Percentiles rank a stretch among this genome's conserved stretches.
Evolutionary conservation across 2,888 invertebrate species (phyloP).

Genomic region (Drosophila stalkeri): DNA sequence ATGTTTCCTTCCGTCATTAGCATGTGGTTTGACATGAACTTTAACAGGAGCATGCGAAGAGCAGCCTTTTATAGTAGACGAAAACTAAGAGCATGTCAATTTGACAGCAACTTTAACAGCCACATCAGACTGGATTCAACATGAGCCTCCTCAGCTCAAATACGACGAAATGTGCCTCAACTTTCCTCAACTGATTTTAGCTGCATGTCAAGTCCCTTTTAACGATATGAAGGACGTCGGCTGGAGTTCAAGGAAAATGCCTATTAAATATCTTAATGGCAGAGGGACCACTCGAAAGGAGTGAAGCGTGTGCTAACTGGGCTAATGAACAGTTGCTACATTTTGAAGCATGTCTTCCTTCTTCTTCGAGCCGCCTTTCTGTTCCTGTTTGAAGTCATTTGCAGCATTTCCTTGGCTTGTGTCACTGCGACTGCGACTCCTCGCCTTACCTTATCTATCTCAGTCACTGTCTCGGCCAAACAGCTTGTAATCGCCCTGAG

Average conservation of each 20-base stretch:
- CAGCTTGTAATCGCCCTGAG: slow-evolving; percentile 20
- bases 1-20: background rate
- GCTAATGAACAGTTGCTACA: slow-evolving; percentile 36
- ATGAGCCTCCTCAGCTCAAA: no score
- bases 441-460: slow-evolving; percentile 18
- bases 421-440: slow-evolving; percentile 13
- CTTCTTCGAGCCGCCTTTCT: background rate
- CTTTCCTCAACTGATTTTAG: background rate
- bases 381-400: slow-evolving; percentile 11
- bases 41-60: background rate
- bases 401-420: slow-evolving; percentile 15
- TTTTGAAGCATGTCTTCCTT: slow-evolving; percentile 12
- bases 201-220: background rate
- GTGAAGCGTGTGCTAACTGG: slow-evolving; percentile 22
- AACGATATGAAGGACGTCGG: background rate
- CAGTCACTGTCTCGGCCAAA: slow-evolving; percentile 7
- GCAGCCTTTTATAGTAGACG: no score
- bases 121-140: no score
- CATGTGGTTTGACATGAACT: background rate
- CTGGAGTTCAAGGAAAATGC: slow-evolving; percentile 8
- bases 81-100: background rate
- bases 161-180: no score
- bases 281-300: background rate
- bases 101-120: background rate
- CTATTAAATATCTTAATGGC: slow-evolving; percentile 8